Evolutionary conservation across 2,113 vertebrate genomes (phyloP), one percentile per base, ranked within the genome.

Genomic region (Python bivittatus): DNA sequence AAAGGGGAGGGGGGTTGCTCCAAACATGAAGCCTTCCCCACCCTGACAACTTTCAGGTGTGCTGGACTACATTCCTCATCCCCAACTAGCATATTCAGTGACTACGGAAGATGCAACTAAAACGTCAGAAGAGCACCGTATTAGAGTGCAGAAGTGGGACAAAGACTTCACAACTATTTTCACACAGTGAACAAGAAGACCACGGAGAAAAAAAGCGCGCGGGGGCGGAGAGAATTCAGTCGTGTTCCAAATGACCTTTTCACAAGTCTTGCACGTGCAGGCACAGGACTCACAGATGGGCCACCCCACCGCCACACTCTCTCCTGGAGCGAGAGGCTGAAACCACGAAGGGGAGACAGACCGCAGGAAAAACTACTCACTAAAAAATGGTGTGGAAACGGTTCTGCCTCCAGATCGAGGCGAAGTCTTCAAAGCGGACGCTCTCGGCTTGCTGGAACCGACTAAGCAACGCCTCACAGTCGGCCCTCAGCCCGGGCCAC

Each of bases 391-490:
- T 96, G 17, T 97, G 97, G 91, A 99, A 99, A 57, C 98, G 98
- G 96, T 98, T 98, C 56, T 98, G 97, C 93, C 96, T 98, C 99
- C 99, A 99, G 48, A 99, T 95, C 27, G 95, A 93, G 1, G 97
- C 94, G 94, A 99, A 99, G 12, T 96, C 94, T 96, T 99, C 98
- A 94, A 98, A 99, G 23, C 99, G 98, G 87, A 99, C 98, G 0
- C 98, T 99, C 1, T 98, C 97, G 0, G 96, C 98, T 64, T 92
- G 58, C 94, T 98, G 98, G 96, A 99, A 99, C 27, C 97, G 98
- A 12, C 96, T 93, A 17, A 99, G 98, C 92, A 99, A 96, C 94
- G 97, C 94, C 95, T 99, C 98, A 3, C 96, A 99, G 90, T 99
- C 99, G 0, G 92, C 22, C 86, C 96, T 97, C 90, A 99, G 64